Evolutionary conservation across 2,113 vertebrate genomes (phyloP), one percentile per base, ranked within the genome.

Genomic region (Eonycteris spelaea): DNA sequence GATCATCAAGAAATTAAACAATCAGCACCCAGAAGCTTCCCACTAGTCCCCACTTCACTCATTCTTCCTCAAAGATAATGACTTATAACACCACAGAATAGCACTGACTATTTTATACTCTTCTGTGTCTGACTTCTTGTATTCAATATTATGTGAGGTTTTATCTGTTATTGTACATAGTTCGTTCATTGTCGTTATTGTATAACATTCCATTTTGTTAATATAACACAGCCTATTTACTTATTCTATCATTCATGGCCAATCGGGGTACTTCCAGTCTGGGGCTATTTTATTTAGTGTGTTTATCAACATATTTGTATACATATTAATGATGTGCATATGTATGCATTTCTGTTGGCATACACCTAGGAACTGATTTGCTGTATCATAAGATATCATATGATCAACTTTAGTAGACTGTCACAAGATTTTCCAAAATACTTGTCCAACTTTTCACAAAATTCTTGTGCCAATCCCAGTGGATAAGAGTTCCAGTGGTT

Each of bases 381-480:
- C 83, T 86, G 30, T 11, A 68, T 68, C 48, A 70, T 16, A 73
- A 33, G 11, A 4, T 84, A 53, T 75, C 10, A 77, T 65, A 71
- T 28, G 53, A 86, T 87, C 45, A 90, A 21, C 21, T 45, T 87
- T 43, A 85, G 80, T 38, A 53, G 65, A 71, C n/a, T 95, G 40
- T 82, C 77, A 89, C 73, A 89, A 80, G 65, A 75, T 68, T 89
- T 85, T 51, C 43, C 77, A 94, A 95, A 90, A 95, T 63, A 43
- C 26, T 65, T 82, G 14, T 16, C 63, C 67, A 33, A 70, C 16
- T 95, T 73, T 95, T 77, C 67, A 71, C 28, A 95, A 45, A 86
- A 65, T 65, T 80, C 45, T 91, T 78, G 4, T 80, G 68, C 55
- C 24, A 61, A 3, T 61, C 38, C 26, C 40, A 92, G 35, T 14